These are phyloP conservation scores for Amyelois transitella DNA, from an alignment of 1,140 invertebrate species.

Conservation along the genomic window DNA sequence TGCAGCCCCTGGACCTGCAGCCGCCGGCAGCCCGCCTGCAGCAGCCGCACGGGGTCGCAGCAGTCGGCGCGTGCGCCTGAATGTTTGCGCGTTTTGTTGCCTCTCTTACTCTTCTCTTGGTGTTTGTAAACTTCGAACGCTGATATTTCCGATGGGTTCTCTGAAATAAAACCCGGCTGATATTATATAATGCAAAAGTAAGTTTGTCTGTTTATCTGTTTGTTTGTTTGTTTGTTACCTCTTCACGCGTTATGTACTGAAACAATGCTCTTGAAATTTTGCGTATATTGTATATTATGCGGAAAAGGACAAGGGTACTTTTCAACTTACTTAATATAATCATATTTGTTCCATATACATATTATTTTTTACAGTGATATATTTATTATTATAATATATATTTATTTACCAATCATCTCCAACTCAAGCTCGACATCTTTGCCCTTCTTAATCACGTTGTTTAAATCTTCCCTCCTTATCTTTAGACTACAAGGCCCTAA, in stretches of 20 bases:
- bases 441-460: constrained; percentile 30
- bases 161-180: constrained; percentile 16
- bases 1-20: constrained; percentile 69
- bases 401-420: constrained; percentile 40
- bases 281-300: too few relatives aligned
- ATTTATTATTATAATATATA: background rate
- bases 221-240: too few relatives aligned
- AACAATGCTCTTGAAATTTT: too few relatives aligned
- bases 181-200: background rate
- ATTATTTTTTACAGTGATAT: too few relatives aligned
- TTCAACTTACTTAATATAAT: too few relatives aligned
- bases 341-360: too few relatives aligned
- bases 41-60: constrained; percentile 69
- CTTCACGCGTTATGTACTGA: too few relatives aligned
- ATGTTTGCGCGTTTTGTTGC: constrained; percentile 19
- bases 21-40: constrained; percentile 76
- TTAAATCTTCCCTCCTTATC: constrained; percentile 57
- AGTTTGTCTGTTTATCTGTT: background rate
- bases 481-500: constrained; percentile 66
- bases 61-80: constrained; percentile 26
- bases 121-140: constrained; percentile 75
- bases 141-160: constrained; percentile 63
- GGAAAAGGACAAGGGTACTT: too few relatives aligned
- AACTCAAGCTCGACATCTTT: constrained; percentile 30
- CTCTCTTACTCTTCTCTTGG: constrained; percentile 34